Conservation (phyloP, 2,888 invertebrate species). For the Nomada ruficornis region DNA sequence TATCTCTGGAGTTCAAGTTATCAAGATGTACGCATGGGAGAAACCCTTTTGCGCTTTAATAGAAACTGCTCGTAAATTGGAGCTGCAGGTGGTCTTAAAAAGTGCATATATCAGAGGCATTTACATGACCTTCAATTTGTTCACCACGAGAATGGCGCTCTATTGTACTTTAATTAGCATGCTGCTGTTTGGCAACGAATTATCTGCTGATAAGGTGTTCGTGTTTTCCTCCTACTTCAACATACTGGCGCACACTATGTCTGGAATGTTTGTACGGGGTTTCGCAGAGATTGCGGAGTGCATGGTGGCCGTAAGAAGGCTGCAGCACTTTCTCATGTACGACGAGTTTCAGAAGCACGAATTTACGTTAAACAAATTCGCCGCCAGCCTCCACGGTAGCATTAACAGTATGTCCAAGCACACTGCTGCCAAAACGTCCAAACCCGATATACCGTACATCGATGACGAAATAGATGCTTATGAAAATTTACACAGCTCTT, state of each 20-base stretch:
- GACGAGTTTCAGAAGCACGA: slow-evolving; percentile 79
- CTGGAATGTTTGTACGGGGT: slow-evolving; percentile 86
- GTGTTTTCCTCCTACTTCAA: slow-evolving; percentile 86
- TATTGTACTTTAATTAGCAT: slow-evolving; percentile 91
- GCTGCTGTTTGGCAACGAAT: slow-evolving; percentile 87
- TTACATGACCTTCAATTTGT: slow-evolving; percentile 91
- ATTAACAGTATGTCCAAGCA: slow-evolving; percentile 68
- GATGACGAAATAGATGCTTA: slow-evolving; percentile 72
- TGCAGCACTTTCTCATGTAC: slow-evolving; percentile 83
- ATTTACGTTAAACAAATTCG: slow-evolving; percentile 41
- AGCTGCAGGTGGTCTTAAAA: slow-evolving; percentile 86
- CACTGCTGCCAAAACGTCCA: slow-evolving; percentile 66
- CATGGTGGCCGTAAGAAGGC: slow-evolving; percentile 84
- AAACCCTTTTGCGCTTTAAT: slow-evolving; percentile 89
- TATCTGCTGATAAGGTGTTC: slow-evolving; percentile 90
- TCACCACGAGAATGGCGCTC: slow-evolving; percentile 92
- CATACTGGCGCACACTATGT: slow-evolving; percentile 86
- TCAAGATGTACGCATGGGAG: slow-evolving; percentile 93
- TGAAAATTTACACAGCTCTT: slow-evolving; percentile 68
- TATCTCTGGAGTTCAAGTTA: slow-evolving; percentile 89
- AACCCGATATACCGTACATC: slow-evolving; percentile 77
- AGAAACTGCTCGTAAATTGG: slow-evolving; percentile 86
- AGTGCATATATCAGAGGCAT: slow-evolving; percentile 88
- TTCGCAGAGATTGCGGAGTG: slow-evolving; percentile 87
- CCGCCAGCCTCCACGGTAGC: slow-evolving; percentile 66